Percentiles rank a stretch among this genome's conserved stretches.
These are phyloP conservation scores for Drosophila eugracilis DNA, from an alignment of 1,140 invertebrate genomes.

Conservation along the genomic window DNA sequence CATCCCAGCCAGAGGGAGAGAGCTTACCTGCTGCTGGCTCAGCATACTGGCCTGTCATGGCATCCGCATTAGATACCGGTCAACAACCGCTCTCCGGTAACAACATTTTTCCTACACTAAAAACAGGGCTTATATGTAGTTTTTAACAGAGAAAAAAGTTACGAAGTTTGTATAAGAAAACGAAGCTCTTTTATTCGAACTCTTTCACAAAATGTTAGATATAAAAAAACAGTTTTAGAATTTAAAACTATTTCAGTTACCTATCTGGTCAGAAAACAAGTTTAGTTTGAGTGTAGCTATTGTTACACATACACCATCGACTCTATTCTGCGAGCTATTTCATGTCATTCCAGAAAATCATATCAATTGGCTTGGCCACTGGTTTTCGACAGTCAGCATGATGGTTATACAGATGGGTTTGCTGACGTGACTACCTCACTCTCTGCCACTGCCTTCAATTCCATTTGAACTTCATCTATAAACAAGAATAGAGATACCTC, in stretches of 20 bases:
- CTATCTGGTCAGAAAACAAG: too few relatives aligned
- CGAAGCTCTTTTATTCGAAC: too few relatives aligned
- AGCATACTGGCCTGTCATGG: conserved; percentile 67
- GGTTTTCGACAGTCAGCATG: conserved; percentile 43
- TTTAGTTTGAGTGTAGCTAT: conserved; percentile 4
- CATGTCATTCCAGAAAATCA: conserved; percentile 58
- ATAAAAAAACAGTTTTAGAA: too few relatives aligned
- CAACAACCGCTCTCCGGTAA: conserved; percentile 24
- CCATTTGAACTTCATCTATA: not conserved
- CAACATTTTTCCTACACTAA: conserved; percentile 15
- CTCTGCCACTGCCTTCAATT: not conserved
- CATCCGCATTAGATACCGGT: conserved; percentile 61
- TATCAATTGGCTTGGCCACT: conserved; percentile 49
- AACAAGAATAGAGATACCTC: not conserved
- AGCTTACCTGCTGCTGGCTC: conserved; percentile 56
- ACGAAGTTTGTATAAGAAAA: too few relatives aligned
- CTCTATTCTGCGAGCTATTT: conserved; percentile 1
- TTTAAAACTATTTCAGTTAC: too few relatives aligned
- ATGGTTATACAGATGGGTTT: conserved; percentile 20
- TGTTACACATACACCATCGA: conserved; percentile 1
- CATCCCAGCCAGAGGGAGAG: conserved; percentile 8
- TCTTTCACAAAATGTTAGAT: too few relatives aligned
- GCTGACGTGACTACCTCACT: conserved; percentile 30
- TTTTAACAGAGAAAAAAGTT: too few relatives aligned
- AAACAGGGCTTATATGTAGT: too few relatives aligned